Conservation (phyloP, 2,888 invertebrate species). For the Helleia helle region DNA sequence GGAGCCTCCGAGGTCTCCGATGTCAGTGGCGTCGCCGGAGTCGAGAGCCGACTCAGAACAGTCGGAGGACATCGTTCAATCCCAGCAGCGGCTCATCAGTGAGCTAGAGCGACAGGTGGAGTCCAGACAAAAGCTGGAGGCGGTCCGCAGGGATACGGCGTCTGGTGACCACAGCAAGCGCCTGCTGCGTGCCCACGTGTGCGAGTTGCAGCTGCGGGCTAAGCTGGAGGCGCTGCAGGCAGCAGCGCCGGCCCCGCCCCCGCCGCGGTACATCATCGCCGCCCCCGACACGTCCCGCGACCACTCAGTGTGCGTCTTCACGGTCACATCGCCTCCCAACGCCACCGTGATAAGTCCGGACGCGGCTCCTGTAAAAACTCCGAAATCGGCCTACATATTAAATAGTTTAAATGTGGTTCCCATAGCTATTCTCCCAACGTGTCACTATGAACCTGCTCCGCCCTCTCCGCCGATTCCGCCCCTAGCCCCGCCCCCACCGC, state of each 20-base stretch:
- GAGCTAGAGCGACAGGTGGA: slow-evolving; percentile 88
- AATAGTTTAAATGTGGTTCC: slow-evolving; percentile 75
- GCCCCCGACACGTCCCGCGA: slow-evolving; percentile 38
- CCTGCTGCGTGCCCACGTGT: slow-evolving; percentile 77
- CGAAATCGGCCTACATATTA: slow-evolving; percentile 75
- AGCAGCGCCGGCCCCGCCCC: slow-evolving; percentile 41
- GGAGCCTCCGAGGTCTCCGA: slow-evolving; percentile 58
- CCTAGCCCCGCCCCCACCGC: slow-evolving; percentile 41
- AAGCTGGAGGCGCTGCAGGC: slow-evolving; percentile 78
- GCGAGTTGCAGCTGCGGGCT: slow-evolving; percentile 70
- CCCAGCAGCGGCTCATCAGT: slow-evolving; percentile 88
- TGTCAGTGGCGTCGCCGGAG: slow-evolving; percentile 48
- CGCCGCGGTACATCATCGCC: slow-evolving; percentile 46
- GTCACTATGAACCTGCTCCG: slow-evolving; percentile 55
- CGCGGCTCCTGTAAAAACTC: slow-evolving; percentile 29
- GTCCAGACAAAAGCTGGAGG: slow-evolving; percentile 84
- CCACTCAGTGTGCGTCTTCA: slow-evolving; percentile 45
- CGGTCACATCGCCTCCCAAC: slow-evolving; percentile 38
- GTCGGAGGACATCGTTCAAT: slow-evolving; percentile 83
- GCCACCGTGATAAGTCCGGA: slow-evolving; percentile 24
- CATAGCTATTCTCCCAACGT: slow-evolving; percentile 59
- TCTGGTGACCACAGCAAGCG: slow-evolving; percentile 61
- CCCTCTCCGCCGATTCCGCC: slow-evolving; percentile 42
- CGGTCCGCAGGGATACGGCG: slow-evolving; percentile 75
- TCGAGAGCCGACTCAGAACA: slow-evolving; percentile 47